Evolutionary conservation across 2,113 vertebrate species (phyloP), one percentile per base, ranked within the genome.

Genomic region (Rhegmatorhina hoffmannsi): DNA sequence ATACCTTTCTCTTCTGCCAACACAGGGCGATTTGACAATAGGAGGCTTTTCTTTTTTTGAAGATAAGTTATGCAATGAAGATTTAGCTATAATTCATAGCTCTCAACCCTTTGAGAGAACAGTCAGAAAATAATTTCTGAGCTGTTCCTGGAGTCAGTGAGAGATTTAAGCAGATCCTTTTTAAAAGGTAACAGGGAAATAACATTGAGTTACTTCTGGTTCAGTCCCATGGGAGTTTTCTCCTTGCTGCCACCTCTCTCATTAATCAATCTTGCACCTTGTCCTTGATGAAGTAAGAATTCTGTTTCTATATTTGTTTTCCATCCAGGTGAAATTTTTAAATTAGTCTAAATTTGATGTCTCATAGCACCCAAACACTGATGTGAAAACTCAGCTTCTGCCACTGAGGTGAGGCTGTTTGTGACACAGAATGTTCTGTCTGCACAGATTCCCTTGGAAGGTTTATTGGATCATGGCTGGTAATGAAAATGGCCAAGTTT

Each of bases 191-290:
- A 33, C 7, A 23, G 23, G 18, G 38, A 29, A 63, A 49, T 43
- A 13, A 38, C 0, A 0, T 5, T 31, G 47, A 56, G 19, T 52
- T 5, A 38, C 16, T 63, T 50, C 2, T 33, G 25, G 43, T 24
- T 86, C 40, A 31, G 7, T 12, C 6, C 47, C 29, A 9, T 36
- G 38, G 13, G 14, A 11, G 6, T 77, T 50, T 19, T 73, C 64
- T 15, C 17, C 17, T 40, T 85, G 28, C 63, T 62, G 36, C 43
- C 59, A 11, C 28, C 13, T 49, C 49, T 60, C 7, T 58, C 50
- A 9, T 1, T 1, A 9, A 66, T 14, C 36, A 6, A 7, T 17
- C 3, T 20, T 40, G 15, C 29, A 38, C 9, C 3, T 31, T 17
- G 8, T 38, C 55, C 46, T 60, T 36, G 34, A 40, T 6, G 21